These are phyloP conservation scores for Pyrochroa serraticornis DNA, from an alignment of 2,888 invertebrate genomes.

Conservation along the genomic window DNA sequence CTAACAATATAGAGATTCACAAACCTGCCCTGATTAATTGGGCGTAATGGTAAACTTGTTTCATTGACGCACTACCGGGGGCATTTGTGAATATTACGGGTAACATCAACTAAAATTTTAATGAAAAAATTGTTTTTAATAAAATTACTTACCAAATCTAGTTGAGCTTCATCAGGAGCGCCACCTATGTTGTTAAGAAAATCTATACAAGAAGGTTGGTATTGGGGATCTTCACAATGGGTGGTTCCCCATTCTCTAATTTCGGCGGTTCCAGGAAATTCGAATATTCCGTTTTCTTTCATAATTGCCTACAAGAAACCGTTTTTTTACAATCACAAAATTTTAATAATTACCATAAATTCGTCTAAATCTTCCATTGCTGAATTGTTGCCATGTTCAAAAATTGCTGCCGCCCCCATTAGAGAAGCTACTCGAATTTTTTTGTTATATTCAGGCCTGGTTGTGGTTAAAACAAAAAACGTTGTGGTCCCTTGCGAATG, in stretches of 20 bases:
- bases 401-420: slow-evolving; percentile 72
- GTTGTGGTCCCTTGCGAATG: slow-evolving; percentile 78
- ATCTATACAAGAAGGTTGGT: neutral
- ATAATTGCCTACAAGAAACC: neutral
- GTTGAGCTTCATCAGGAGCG: neutral
- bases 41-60: slow-evolving; percentile 16
- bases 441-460: slow-evolving; percentile 67
- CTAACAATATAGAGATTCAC: too few relatives aligned
- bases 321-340: too few relatives aligned
- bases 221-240: neutral
- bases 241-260: neutral
- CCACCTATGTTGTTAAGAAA: neutral
- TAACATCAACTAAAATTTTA: slow-evolving; percentile 3
- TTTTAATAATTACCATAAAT: slow-evolving; percentile 26
- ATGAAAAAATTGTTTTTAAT: neutral
- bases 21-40: slow-evolving; percentile 7
- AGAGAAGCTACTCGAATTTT: slow-evolving; percentile 71
- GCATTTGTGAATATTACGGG: slow-evolving; percentile 17
- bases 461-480: slow-evolving; percentile 70
- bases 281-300: neutral
- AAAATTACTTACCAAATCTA: neutral
- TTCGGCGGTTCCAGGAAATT: neutral
- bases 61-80: slow-evolving; percentile 8
- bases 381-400: slow-evolving; percentile 54
- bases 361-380: slow-evolving; percentile 1